Evolutionary conservation across 2,888 invertebrate species (phyloP), one percentile per base, ranked within the genome.

Genomic region (Diarsia brunnea): DNA sequence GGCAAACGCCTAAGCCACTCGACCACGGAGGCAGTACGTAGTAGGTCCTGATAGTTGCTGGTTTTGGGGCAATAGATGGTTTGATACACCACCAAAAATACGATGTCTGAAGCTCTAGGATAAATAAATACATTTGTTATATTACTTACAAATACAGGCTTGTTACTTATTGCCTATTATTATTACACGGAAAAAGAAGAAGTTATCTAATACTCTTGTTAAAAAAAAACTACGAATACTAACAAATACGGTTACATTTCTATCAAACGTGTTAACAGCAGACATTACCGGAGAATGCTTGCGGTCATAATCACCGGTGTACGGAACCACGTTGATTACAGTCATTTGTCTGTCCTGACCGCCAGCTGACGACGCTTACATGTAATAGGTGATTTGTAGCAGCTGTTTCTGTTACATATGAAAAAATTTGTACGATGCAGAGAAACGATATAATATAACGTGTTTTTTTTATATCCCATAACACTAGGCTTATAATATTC

Each of bases 321-420:
- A n/a, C 43, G 45, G 45, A 58, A 68, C 81, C 69, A 58, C 63
- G n/a, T 21, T 71, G 64, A 82, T 82, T 64, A 60, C 51, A 31
- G 47, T 31, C 69, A 81, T 79, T 67, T 64, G 53, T 82, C 38
- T 49, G 14, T 24, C 58, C 63, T 82, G 70, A 67, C 70, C 76
- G 51, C 38, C 67, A 60, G 79, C 67, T 70, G 76, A 55, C 70
- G 70, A 38, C 67, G 31, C 21, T 76, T 60, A 64, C 21, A 53
- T 4, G 19, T 68, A 69, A 80, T 70, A 64, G 27, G 24, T 53
- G 21, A 68, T 79, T 79, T 64, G 64, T 79, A 53, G n/a, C 45
- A 68, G 64, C 53, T 67, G 58, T 5, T 55, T 38, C 43, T 14
- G 10, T 53, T 14, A 43, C 14, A 43, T 3, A 51, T 43, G 11